phyloP scores from a whole-genome alignment of 2,888 invertebrate genomes.

The Pomacea canaliculata region DNA sequence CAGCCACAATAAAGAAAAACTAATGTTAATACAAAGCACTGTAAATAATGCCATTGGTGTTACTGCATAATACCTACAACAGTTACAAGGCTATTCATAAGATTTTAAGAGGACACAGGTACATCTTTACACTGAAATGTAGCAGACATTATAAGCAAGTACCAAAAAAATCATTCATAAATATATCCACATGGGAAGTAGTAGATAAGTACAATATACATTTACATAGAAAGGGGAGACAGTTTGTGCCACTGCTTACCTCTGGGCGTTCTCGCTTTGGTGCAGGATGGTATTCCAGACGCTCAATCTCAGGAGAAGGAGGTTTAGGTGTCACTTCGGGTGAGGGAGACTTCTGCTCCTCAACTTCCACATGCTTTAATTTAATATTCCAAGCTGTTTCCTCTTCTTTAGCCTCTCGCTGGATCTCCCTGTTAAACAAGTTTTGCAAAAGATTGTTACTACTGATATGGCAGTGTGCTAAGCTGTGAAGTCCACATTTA shows the following conservation, averaged over 20 bases:
- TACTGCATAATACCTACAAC: not conserved
- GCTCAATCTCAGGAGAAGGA: slow-evolving; percentile 30
- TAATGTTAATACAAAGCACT: not conserved
- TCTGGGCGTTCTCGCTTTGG: slow-evolving; percentile 38
- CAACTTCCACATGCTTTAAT: slow-evolving; percentile 38
- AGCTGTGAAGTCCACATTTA: too few species aligned
- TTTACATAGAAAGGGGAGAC: not conserved
- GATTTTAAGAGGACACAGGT: too few species aligned
- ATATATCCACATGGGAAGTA: not conserved
- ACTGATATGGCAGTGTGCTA: too few species aligned
- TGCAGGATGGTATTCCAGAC: slow-evolving; percentile 32
- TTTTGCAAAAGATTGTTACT: too few species aligned
- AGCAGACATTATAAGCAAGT: too few species aligned
- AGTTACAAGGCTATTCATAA: too few species aligned
- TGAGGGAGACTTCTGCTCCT: slow-evolving; percentile 39
- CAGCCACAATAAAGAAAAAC: not conserved
- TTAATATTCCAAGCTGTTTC: slow-evolving; percentile 44
- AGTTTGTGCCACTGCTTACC: slow-evolving; percentile 19
- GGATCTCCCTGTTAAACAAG: slow-evolving; percentile 35
- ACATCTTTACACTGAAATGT: too few species aligned
- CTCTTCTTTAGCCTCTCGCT: slow-evolving; percentile 38
- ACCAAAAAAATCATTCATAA: not conserved
- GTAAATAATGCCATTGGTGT: not conserved
- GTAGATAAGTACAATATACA: not conserved
- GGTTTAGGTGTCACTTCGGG: slow-evolving; percentile 37